Percentiles rank a stretch among this genome's conserved stretches.
Evolutionary conservation across 2,888 invertebrate genomes (phyloP).

Genomic region (Nemoura dubitans): DNA sequence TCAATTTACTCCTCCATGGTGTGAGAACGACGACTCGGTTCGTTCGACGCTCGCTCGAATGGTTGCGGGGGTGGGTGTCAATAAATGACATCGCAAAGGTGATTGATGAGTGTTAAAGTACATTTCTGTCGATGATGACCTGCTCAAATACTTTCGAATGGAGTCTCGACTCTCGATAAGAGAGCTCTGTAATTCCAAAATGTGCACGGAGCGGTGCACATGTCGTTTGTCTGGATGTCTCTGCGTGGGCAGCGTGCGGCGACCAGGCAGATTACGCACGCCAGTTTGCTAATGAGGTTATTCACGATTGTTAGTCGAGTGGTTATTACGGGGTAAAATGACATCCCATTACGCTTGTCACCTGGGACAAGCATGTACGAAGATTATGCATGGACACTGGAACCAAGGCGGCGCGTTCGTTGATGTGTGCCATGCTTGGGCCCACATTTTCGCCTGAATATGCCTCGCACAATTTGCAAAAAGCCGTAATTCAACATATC

Average conservation of each 20-base stretch:
- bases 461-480: not conserved
- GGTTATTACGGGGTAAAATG: not conserved
- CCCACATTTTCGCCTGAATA: not conserved
- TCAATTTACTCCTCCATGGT: not conserved
- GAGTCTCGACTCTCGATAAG: not conserved
- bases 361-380: not conserved
- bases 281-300: not conserved
- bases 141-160: not conserved
- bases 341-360: conserved; percentile 7
- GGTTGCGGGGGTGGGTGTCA: not conserved
- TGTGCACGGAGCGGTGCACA: not conserved
- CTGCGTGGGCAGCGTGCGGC: not conserved
- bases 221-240: not conserved
- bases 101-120: not conserved
- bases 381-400: not conserved
- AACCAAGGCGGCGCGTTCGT: not conserved
- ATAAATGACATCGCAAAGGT: not conserved
- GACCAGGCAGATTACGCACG: not conserved
- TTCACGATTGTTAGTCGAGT: not conserved
- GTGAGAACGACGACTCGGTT: not conserved
- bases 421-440: not conserved
- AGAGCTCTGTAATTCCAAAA: not conserved
- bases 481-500: not conserved
- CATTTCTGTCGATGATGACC: not conserved
- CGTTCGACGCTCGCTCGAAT: not conserved